phyloP scores from a whole-genome alignment of 2,888 invertebrate species.

The Drosophila eohydei region DNA sequence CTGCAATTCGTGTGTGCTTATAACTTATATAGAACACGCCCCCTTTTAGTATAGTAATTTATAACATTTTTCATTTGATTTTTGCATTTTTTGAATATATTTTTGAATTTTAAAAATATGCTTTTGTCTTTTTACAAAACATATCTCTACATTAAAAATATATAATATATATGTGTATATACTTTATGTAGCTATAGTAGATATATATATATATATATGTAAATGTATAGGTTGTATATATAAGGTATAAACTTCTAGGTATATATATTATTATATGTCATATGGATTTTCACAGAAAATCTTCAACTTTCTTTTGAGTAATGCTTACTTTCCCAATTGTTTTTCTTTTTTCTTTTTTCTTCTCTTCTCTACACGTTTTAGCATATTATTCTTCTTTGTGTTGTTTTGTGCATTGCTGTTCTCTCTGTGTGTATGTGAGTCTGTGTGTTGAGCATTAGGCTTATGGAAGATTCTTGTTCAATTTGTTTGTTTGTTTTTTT shows the following conservation, averaged over 20 bases:
- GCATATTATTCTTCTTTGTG: conserved; percentile 6
- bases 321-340: conserved; percentile 70
- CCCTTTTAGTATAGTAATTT: neutral
- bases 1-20: neutral
- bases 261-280: conserved; percentile 44
- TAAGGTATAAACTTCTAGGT: conserved; percentile 72
- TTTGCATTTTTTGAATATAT: conserved; percentile 55
- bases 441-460: conserved; percentile 68
- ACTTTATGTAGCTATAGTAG: conserved; percentile 62
- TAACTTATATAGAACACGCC: conserved; percentile 11
- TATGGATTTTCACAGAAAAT: conserved; percentile 79
- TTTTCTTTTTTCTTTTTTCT: conserved; percentile 34
- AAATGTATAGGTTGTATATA: conserved; percentile 48
- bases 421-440: conserved; percentile 22
- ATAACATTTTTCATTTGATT: conserved; percentile 15
- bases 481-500: neutral
- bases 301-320: conserved; percentile 75
- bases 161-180: conserved; percentile 56
- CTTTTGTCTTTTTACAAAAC: conserved; percentile 77
- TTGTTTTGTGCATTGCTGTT: conserved; percentile 41
- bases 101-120: conserved; percentile 77
- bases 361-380: conserved; percentile 11
- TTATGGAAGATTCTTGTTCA: conserved; percentile 64
- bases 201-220: conserved; percentile 51
- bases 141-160: conserved; percentile 80